Evolutionary conservation across 2,113 vertebrate genomes (phyloP), one percentile per base, ranked within the genome.

Genomic region (Loxodonta africana): DNA sequence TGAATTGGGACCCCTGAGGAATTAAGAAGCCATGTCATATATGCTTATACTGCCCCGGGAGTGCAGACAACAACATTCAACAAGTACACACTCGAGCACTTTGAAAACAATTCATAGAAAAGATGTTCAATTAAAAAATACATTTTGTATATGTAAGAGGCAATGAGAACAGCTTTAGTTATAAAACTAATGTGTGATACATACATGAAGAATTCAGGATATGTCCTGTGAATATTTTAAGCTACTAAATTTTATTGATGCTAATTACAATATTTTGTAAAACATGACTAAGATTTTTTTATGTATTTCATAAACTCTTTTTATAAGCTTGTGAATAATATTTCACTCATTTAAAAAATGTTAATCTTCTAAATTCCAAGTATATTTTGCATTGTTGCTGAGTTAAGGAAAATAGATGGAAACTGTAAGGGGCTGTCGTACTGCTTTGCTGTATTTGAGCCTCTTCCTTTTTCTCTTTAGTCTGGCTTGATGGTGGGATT

Each of bases 281-380:
- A 95, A 82, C 41, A 10, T 90, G 30, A 82, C 57, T 57, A 67
- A 11, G 11, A 21, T 62, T 62, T 41, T 44, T 94, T 92, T 10
- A 1, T 73, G 21, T 7, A 73, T 73, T 25, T 14, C n/a, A 57
- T 63, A 57, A 57, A 37, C 18, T 33, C n/a, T 63, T 94, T 83
- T 71, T 83, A 71, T 78, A 37, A 83, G 44, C 11, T 84, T 80
- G 44, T 96, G 37, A 80, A n/a, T 71, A 74, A 88, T 65, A 48
- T 44, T 89, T 73, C 23, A 14, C 8, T 73, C 37, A 5, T 82
- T 88, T 82, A 7, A 82, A 94, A 85, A 84, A 63, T 67, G 21
- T 53, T 53, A 65, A 33, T 48, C 30, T 41, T 76, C 4, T n/a
- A 71, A 76, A 82, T 76, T 86, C 81, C 60, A 90, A 84, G 17